Base-by-base conservation (phyloP, 2,888 invertebrate species). In the Empis stercorea region DNA sequence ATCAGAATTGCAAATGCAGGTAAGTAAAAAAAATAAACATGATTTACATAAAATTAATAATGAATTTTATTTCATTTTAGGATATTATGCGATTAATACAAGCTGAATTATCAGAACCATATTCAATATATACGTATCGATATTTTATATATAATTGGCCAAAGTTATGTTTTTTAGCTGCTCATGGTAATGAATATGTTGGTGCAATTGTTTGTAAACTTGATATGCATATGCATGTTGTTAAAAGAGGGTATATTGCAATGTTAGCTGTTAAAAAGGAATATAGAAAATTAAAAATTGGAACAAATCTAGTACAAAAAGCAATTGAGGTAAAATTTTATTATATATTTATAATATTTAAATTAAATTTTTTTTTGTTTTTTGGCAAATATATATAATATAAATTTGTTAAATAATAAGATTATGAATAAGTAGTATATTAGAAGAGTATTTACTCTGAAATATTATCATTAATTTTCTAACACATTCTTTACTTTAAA, bases 141-240 rank as follows among this genome's bases (percentile, higher is more conserved):
- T 99, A 97, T 77, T 99, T 99, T 76, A 96, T 99, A 69, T 95
- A 99, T 71, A 97, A 97, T 71, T 99, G 99, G 99, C 97, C 97
- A 67, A 91, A 96, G 72, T 76, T 99, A 57, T 99, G 97, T 74
- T 95, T 94, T 74, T 74, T 99, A 76, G 95, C 95, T 50, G 87
- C 87, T 76, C 82, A 87, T 68, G 81, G 80, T 59, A 80, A 80
- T 51, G 81, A 83, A 62, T 92, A 89, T 68, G 91, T 97, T 58
- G 99, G 99, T 69, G 96, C 96, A 64, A 95, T 99, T 65, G 96
- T 99, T 57, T 99, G 99, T 78, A 99, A 99, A 74, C 75, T 97
- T 71, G 94, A 95, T 72, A 79, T 89, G 71, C 89, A 92, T 71
- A 87, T 86, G 76, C 82, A 87, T 62, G 86, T 88, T 57, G 86